Percentiles rank a stretch among this genome's conserved stretches.
Evolutionary conservation across 1,140 invertebrate genomes (phyloP).

Genomic region (Eumaeus atala): DNA sequence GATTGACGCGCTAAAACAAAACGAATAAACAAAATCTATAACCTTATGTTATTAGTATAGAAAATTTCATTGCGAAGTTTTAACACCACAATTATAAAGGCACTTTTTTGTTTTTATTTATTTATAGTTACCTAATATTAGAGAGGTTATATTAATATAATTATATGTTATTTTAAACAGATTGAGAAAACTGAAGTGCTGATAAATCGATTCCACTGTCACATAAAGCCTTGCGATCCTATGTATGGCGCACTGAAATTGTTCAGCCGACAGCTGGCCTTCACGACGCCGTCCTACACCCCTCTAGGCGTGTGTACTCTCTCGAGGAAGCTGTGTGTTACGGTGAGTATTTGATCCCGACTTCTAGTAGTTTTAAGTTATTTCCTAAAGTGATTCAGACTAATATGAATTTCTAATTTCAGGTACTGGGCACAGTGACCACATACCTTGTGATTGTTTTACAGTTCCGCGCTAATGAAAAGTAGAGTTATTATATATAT

Average conservation of each 20-base stretch:
- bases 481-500: too few species aligned
- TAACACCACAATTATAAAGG: too few species aligned
- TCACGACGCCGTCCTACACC: slow-evolving; percentile 12
- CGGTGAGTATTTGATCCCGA: slow-evolving; percentile 13
- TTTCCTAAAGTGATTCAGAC: neutral
- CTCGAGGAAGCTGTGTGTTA: slow-evolving; percentile 19
- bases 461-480: slow-evolving; percentile 15
- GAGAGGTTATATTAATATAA: neutral
- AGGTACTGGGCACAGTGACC: slow-evolving; percentile 22
- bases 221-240: neutral
- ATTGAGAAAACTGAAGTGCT: slow-evolving; percentile 16
- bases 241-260: slow-evolving; percentile 11
- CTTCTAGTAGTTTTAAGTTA: neutral
- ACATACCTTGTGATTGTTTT: slow-evolving; percentile 25
- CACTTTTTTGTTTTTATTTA: too few species aligned
- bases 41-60: too few species aligned
- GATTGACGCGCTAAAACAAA: too few species aligned
- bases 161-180: slow-evolving; percentile 5
- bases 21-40: too few species aligned
- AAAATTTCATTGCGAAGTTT: too few species aligned
- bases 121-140: too few species aligned
- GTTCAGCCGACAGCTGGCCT: slow-evolving; percentile 20
- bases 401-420: slow-evolving; percentile 11
- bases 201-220: slow-evolving; percentile 2
- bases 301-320: slow-evolving; percentile 25